Evolutionary conservation across 2,888 invertebrate genomes (phyloP), one percentile per base, ranked within the genome.

Genomic region (Spodoptera exigua): DNA sequence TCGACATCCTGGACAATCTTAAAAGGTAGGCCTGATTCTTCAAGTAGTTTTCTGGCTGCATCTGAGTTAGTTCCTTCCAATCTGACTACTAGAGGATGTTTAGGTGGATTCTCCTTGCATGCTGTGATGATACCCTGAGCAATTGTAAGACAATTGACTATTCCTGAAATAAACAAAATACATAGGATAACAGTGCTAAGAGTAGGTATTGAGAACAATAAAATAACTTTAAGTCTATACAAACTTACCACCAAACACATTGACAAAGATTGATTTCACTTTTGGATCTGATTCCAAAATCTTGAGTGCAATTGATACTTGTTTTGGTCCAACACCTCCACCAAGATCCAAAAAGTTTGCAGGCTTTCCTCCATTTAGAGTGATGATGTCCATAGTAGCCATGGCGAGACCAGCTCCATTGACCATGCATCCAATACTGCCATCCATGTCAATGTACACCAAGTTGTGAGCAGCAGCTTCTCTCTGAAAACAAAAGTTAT

Each of bases 311-410:
- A 98, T 97, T 56, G 96, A 95, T 0, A 99, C 99, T 95, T 99
- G 99, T 17, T 97, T 96, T 84, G 99, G 99, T 56, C 97, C 98
- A 0, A 99, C 99, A 59, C 97, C 96, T 53, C 99, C 99, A 17
- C 99, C 99, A 46, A 99, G 98, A 87, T 99, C 99, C 47, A 99
- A 95, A 92, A 99, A 99, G 91, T 99, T 99, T 0, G 99, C 99
- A 9, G 99, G 99, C 74, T 96, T 96, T 12, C 99, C 99, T 14
- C 99, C 99, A 89, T 99, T 97, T 37, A 99, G 92, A 85, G 98
- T 98, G 67, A 99, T 99, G 37, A 99, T 98, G 87, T 99, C 99
- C 99, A 99, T 99, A 7, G 99, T 99, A 2, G 99, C 99, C 99
- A 99, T 99, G 3, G 99, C 99, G 52, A 99, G 94, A 1, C 99